These are phyloP conservation scores for Pherbina coryleti DNA, from an alignment of 2,888 invertebrate species.

Conservation along the genomic window DNA sequence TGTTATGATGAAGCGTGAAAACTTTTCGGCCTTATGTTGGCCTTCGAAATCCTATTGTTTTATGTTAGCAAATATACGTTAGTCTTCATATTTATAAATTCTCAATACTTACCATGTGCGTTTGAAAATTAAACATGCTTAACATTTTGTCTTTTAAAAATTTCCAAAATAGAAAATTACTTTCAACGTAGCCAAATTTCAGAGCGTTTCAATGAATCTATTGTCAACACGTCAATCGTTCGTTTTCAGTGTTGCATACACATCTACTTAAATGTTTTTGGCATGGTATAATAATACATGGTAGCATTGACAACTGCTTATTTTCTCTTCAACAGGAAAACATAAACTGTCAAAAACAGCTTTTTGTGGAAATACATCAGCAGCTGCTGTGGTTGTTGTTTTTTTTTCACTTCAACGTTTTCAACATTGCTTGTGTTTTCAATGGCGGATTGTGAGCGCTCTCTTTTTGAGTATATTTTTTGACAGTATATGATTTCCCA, in stretches of 20 bases:
- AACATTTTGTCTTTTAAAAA: constrained; percentile 11
- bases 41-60: constrained; percentile 85
- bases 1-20: constrained; percentile 90
- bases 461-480: too few species aligned
- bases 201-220: not conserved
- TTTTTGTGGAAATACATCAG: too few species aligned
- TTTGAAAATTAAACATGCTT: constrained; percentile 67
- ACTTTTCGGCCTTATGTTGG: constrained; percentile 88
- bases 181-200: constrained; percentile 28
- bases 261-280: too few species aligned
- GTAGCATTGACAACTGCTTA: too few species aligned
- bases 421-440: too few species aligned
- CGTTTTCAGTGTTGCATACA: not conserved
- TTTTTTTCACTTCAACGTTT: too few species aligned
- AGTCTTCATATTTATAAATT: not conserved
- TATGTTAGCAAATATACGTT: not conserved
- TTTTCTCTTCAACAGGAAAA: too few species aligned
- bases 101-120: constrained; percentile 67
- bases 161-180: not conserved
- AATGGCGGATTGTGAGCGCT: too few species aligned
- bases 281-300: too few species aligned
- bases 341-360: too few species aligned
- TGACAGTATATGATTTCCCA: too few species aligned
- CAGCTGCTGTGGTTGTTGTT: too few species aligned
- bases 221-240: constrained; percentile 21